Conservation (phyloP, 2,113 vertebrate genomes). For the Gallinago undulata region DNA sequence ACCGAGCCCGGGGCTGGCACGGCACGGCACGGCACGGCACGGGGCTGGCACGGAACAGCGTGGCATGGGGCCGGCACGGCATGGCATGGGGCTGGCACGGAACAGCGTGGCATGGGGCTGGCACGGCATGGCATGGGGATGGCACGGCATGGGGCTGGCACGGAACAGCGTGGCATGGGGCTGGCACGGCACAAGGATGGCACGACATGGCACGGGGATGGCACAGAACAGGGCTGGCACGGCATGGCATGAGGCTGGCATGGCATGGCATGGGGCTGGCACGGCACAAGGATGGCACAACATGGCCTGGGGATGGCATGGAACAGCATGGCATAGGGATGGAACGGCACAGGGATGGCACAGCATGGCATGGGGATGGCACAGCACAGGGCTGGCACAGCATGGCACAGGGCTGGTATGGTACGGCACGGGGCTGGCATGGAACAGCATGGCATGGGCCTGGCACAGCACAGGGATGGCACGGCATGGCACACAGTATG, state of each 20-base stretch:
- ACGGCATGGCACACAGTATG: not conserved
- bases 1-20: not conserved
- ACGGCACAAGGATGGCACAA: not conserved
- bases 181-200: not conserved
- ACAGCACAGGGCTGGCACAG: not conserved
- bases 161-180: no score
- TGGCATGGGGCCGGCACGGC: not conserved
- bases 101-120: not conserved
- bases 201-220: rapidly evolving
- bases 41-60: not conserved
- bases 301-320: not conserved
- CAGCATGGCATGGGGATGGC: not conserved
- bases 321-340: no score
- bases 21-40: not conserved
- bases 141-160: not conserved
- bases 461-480: no score
- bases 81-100: not conserved
- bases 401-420: not conserved
- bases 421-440: no score
- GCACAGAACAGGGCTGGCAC: not conserved
- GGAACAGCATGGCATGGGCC: no score
- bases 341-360: no score
- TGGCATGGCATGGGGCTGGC: not conserved
- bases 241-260: not conserved
- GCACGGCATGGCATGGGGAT: not conserved